Conservation (phyloP, 2,113 vertebrate genomes). For the Maccullochella peelii region DNA sequence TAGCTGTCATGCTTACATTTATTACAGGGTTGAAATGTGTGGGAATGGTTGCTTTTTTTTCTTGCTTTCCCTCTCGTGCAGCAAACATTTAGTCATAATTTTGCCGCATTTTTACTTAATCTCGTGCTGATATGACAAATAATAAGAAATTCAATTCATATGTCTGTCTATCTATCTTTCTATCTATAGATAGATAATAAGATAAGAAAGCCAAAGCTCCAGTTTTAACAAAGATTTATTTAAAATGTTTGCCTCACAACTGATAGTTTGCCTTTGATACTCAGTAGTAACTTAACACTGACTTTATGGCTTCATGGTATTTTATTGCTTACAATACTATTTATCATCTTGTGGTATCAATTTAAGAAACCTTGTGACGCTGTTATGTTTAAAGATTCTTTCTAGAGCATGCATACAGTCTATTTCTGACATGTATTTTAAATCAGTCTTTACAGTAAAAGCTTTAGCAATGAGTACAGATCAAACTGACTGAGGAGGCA, state of each 20-base stretch:
- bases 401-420: background rate
- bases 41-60: background rate
- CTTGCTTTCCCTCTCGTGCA: background rate
- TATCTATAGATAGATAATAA: background rate
- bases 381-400: background rate
- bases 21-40: too few relatives aligned
- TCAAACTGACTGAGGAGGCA: background rate
- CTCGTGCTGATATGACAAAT: background rate
- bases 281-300: background rate
- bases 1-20: background rate
- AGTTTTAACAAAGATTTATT: background rate
- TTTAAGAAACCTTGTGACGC: background rate
- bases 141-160: background rate
- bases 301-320: background rate
- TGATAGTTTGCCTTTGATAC: background rate
- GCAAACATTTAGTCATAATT: background rate
- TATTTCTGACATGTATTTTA: background rate
- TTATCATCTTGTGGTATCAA: background rate
- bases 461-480: background rate
- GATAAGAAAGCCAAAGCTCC: too few relatives aligned
- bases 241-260: background rate
- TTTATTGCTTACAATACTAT: background rate
- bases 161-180: background rate
- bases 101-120: background rate
- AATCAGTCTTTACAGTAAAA: background rate